Evolutionary conservation across 1,140 invertebrate species (phyloP), one percentile per base, ranked within the genome.

Genomic region (Drosophila ananassae): DNA sequence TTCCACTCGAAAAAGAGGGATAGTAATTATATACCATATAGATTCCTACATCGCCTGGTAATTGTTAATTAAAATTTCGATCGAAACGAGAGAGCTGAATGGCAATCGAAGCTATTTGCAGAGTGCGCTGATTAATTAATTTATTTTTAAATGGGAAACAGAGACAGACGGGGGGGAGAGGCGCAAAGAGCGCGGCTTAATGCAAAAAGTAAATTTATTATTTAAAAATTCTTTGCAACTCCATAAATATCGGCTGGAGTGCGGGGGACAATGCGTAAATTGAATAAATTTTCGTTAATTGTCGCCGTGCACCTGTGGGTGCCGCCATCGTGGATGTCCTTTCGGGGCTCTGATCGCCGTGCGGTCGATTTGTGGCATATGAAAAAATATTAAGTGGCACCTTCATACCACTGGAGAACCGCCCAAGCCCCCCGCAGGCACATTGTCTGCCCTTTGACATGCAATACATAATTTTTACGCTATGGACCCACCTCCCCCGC

Each of bases 341-440:
- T 73, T 71, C 39, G 50, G 73, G 54, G 32, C 79, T 79, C 83
- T 81, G 80, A 84, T 84, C 76, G 75, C 79, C 79, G 79, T 83
- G 83, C 76, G 83, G 83, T 89, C 83, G 83, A 89, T 89, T 89
- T 89, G 83, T 83, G 83, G 83, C 84, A 68, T 89, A 89, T 87
- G 83, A 89, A 89, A 89, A 89, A 89, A 66, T 89, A 89, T 89
- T 89, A 89, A 89, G 83, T 89, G 83, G 83, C 83, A 77, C 76
- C 66, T 28, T 13, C 50, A 28, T 48, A 48, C 58, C 79, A 71
- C 66, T 32, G 32, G 34, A 22, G 39, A 28, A 3, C 24, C 17
- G 3, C 0, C 24, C 34, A 12, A 30, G 41, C 39, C 51, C 54
- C 57, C 54, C 46, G 46, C 30, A 57, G 64, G 55, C 72, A 53